Percentiles rank a stretch among this genome's conserved stretches.
Conservation (phyloP, 2,888 invertebrate species). For the Hypomecis atomaria region DNA sequence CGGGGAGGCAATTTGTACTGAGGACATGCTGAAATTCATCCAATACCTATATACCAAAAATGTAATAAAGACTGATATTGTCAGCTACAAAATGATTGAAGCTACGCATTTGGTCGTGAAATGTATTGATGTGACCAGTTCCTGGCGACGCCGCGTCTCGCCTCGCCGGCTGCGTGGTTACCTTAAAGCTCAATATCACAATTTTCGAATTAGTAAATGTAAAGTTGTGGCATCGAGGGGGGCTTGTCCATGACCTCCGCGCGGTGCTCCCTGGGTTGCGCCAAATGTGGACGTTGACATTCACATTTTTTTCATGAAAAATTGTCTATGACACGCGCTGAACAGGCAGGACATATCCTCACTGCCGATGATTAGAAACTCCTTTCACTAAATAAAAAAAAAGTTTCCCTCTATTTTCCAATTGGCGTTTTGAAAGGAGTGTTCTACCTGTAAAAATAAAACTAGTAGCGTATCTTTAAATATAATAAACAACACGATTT, state of each 20-base stretch:
- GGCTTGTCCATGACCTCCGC: conserved; percentile 82
- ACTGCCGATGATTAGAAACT: conserved; percentile 38
- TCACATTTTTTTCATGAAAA: conserved; percentile 60
- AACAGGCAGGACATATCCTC: conserved; percentile 40
- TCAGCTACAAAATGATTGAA: background rate
- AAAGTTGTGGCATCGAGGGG: conserved; percentile 73
- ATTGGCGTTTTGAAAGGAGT: conserved; percentile 27
- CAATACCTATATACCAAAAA: background rate
- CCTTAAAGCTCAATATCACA: conserved; percentile 39
- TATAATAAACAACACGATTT: conserved; percentile 22
- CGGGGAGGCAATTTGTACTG: background rate
- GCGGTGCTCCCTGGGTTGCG: conserved; percentile 84
- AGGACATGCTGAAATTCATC: background rate
- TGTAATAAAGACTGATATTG: background rate
- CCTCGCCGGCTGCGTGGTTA: background rate
- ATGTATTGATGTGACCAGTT: background rate
- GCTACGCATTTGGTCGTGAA: no score
- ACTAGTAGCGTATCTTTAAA: conserved; percentile 20
- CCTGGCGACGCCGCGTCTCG: background rate
- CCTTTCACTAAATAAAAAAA: conserved; percentile 21
- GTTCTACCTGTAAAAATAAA: conserved; percentile 26
- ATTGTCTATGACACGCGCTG: conserved; percentile 51
- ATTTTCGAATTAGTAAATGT: conserved; percentile 41
- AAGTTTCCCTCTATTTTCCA: conserved; percentile 13
- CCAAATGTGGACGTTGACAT: conserved; percentile 78